These are phyloP conservation scores for Acridotheres tristis DNA, from an alignment of 2,797 vertebrate species.

Conservation along the genomic window DNA sequence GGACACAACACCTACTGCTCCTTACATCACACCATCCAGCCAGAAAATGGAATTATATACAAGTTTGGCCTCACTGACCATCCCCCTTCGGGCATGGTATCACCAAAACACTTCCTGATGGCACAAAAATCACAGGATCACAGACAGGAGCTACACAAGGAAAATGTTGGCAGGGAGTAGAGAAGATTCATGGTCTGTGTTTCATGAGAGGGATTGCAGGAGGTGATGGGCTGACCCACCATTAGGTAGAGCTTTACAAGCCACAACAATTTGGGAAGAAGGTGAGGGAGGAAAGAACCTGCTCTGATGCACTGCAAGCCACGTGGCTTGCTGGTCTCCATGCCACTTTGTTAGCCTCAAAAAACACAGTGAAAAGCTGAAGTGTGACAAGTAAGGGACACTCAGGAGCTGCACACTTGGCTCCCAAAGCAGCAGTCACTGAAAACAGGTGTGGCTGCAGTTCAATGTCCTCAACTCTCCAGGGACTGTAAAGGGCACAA, in stretches of 20 bases:
- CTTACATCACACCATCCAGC: neutral
- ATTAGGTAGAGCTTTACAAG: neutral
- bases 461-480: accelerated
- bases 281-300: neutral
- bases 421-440: neutral
- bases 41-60: neutral
- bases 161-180: neutral
- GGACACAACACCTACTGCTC: neutral
- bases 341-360: neutral
- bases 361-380: neutral
- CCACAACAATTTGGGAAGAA: neutral
- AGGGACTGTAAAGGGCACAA: neutral
- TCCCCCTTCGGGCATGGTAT: neutral
- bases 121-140: neutral
- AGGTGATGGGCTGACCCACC: neutral
- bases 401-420: neutral
- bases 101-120: neutral
- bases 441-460: neutral
- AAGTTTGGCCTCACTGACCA: neutral
- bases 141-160: neutral
- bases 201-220: neutral
- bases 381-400: neutral
- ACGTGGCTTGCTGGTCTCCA: neutral
- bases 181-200: neutral
- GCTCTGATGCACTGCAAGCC: neutral